Evolutionary conservation across 2,888 invertebrate genomes (phyloP).

Genomic region (Oscheius onirici): DNA sequence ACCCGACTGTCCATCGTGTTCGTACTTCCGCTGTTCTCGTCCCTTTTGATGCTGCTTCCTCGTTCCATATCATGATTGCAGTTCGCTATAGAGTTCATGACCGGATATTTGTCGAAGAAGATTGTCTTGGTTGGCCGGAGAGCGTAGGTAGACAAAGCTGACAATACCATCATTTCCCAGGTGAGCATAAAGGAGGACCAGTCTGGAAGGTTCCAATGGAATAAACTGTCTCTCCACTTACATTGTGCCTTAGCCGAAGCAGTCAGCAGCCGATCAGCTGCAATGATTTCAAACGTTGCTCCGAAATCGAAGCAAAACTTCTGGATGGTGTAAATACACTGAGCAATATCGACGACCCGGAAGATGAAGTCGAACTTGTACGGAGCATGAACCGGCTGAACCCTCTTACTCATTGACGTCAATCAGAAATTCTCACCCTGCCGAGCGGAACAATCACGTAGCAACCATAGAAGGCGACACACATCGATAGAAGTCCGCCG

Average conservation of each 20-base stretch:
- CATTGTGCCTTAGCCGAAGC: constrained; percentile 65
- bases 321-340: constrained; percentile 64
- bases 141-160: constrained; percentile 57
- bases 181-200: constrained; percentile 68
- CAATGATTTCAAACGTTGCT: constrained; percentile 59
- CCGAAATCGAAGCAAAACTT: constrained; percentile 68
- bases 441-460: constrained; percentile 68
- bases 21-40: not conserved
- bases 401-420: not conserved
- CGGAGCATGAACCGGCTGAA: constrained; percentile 54
- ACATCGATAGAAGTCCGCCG: constrained; percentile 65
- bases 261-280: constrained; percentile 56
- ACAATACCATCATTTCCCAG: constrained; percentile 67
- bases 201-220: constrained; percentile 45
- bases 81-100: constrained; percentile 27
- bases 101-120: constrained; percentile 41
- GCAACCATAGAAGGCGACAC: constrained; percentile 68
- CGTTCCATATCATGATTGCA: constrained; percentile 1
- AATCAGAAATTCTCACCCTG: constrained; percentile 42
- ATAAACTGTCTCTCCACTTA: constrained; percentile 30
- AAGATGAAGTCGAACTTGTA: constrained; percentile 66
- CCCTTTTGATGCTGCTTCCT: not conserved
- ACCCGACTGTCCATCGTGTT: constrained; percentile 16
- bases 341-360: constrained; percentile 66
- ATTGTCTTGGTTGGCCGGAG: constrained; percentile 58